These are phyloP conservation scores for Neomonachus schauinslandi DNA, from an alignment of 2,113 vertebrate species.

Conservation along the genomic window DNA sequence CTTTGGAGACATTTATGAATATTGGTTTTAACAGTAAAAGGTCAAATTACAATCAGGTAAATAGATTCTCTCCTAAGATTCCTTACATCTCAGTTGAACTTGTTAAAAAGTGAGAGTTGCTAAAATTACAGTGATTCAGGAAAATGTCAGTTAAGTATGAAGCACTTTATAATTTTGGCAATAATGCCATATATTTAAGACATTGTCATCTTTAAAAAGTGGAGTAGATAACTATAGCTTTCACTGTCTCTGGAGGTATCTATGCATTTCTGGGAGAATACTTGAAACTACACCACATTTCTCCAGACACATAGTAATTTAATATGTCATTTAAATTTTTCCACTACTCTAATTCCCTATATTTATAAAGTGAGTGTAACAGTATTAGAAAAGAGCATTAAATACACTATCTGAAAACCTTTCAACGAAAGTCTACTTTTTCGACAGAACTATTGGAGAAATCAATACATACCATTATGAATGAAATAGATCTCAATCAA, in stretches of 20 bases:
- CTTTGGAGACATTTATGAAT: not conserved
- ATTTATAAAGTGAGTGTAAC: not conserved
- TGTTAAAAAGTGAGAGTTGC: not conserved
- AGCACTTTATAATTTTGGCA: conserved; percentile 14
- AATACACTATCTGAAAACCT: not conserved
- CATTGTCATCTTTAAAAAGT: conserved; percentile 12
- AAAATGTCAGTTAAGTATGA: conserved; percentile 9
- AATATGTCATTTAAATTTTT: conserved; percentile 26
- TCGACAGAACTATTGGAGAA: not conserved
- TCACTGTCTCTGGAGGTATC: not conserved
- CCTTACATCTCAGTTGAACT: conserved; percentile 37
- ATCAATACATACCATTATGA: not conserved
- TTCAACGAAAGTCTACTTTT: not conserved
- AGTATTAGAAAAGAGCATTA: not conserved
- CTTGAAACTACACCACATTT: not conserved
- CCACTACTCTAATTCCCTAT: not conserved
- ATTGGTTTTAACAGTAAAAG: not conserved
- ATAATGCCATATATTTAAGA: conserved; percentile 19
- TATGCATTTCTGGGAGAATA: not conserved
- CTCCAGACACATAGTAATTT: not conserved
- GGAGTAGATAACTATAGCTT: conserved; percentile 22
- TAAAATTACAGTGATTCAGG: conserved; percentile 37
- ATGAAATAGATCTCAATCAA: not conserved
- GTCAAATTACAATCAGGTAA: not conserved
- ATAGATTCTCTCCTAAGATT: conserved; percentile 12